Evolutionary conservation across 2,888 invertebrate species (phyloP).

Genomic region (Athripsodes cinereus): DNA sequence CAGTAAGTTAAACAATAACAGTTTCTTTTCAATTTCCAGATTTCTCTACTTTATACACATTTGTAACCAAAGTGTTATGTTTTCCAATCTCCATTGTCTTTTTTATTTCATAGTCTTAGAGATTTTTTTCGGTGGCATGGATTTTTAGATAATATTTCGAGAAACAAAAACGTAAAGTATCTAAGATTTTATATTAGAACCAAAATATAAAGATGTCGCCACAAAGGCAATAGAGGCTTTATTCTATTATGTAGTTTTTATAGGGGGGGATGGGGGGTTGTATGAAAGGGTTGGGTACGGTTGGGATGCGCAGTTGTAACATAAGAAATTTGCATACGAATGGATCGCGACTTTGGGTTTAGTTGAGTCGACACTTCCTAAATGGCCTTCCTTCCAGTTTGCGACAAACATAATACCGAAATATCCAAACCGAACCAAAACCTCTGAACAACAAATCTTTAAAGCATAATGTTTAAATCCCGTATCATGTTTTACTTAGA

Average conservation of each 20-base stretch:
- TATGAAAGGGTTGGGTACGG: background rate
- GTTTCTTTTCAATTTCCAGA: no score
- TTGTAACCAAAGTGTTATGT: no score
- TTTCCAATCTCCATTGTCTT: no score
- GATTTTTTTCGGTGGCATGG: no score
- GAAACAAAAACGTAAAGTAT: background rate
- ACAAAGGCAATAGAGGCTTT: slow-evolving; percentile 14
- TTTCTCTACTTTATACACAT: no score
- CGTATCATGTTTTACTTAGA: no score
- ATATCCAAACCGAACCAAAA: no score
- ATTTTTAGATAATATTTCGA: no score
- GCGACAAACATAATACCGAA: background rate
- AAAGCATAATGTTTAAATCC: no score
- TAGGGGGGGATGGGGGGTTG: background rate
- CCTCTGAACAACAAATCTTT: no score
- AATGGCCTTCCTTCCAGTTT: slow-evolving; percentile 16
- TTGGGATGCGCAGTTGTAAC: slow-evolving; percentile 18
- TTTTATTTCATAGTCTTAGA: no score
- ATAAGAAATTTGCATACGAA: slow-evolving; percentile 25
- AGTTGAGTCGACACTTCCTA: slow-evolving; percentile 22
- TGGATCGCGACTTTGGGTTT: slow-evolving; percentile 18
- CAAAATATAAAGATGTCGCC: slow-evolving; percentile 3
- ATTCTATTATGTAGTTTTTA: slow-evolving; percentile 17
- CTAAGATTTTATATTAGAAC: background rate
- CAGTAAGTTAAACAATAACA: no score